A percentile compares a stretch with the other conserved stretches of the same genome.
Conservation (phyloP, 1,140 invertebrate genomes). For the Lepidurus couesii region DNA sequence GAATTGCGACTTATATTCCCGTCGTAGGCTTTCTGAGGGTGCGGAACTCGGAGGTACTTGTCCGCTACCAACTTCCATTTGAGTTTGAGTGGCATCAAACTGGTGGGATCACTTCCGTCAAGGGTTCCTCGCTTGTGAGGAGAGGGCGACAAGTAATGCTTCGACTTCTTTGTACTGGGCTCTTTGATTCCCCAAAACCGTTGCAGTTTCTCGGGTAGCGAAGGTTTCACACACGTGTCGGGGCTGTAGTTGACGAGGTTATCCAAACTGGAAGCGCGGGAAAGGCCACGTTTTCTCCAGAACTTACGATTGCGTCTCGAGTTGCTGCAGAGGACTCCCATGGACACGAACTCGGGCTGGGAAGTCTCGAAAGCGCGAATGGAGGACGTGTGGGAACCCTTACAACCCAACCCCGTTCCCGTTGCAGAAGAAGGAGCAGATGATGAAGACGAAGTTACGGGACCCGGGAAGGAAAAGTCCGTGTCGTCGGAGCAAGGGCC, state of each 20-base stretch:
- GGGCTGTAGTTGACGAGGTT: not conserved
- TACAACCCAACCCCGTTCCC: not conserved
- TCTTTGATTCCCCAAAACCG: slow-evolving; percentile 28
- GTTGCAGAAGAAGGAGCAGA: too few relatives aligned
- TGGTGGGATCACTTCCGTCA: not conserved
- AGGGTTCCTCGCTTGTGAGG: not conserved
- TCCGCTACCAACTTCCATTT: slow-evolving; percentile 30
- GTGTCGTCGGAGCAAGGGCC: not conserved
- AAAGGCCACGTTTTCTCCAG: not conserved
- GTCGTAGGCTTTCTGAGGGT: not conserved
- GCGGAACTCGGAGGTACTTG: slow-evolving; percentile 31
- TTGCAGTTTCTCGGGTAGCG: not conserved
- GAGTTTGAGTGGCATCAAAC: not conserved
- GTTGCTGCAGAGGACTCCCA: slow-evolving; percentile 20
- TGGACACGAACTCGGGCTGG: not conserved
- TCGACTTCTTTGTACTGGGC: not conserved
- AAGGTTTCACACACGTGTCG: not conserved
- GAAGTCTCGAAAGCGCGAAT: slow-evolving; percentile 29
- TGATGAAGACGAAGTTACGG: not conserved
- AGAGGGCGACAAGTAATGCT: not conserved
- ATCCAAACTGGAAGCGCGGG: not conserved
- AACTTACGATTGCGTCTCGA: slow-evolving; percentile 11
- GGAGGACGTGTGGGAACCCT: not conserved
- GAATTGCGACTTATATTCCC: not conserved
- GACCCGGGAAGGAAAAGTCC: not conserved